phyloP scores from a whole-genome alignment of 2,888 invertebrate species.

The Yponomeuta cagnagella region DNA sequence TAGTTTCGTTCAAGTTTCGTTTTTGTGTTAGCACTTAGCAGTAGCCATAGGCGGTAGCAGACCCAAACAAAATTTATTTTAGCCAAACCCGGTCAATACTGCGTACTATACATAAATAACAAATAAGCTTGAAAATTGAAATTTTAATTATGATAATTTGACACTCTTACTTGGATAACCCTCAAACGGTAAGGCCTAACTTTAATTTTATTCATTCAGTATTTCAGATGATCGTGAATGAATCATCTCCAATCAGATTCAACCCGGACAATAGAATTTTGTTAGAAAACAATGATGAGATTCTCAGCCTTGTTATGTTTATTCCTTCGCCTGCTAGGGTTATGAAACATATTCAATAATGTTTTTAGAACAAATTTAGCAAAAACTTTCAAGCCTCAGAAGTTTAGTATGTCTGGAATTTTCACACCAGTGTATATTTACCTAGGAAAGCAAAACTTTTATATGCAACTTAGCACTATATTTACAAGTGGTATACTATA shows the following conservation, averaged over 20 bases:
- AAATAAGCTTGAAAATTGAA: background rate
- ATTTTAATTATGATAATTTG: background rate
- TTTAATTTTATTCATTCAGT: background rate
- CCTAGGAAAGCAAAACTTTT: too few species aligned
- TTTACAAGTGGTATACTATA: too few species aligned
- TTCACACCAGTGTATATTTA: too few species aligned
- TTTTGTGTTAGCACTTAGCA: background rate
- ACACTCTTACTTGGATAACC: background rate
- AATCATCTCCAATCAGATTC: background rate
- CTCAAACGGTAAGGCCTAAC: background rate
- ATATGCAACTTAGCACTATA: too few species aligned
- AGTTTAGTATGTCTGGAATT: too few species aligned
- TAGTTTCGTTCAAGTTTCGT: background rate
- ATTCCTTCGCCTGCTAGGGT: background rate
- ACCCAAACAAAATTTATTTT: background rate
- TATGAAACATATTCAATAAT: constrained; percentile 17
- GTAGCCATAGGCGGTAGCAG: background rate
- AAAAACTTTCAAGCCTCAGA: background rate
- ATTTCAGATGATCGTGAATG: background rate
- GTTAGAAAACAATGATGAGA: background rate
- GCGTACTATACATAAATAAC: background rate
- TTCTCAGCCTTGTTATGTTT: background rate
- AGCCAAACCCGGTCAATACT: background rate
- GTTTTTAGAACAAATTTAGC: background rate
- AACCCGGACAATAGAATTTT: background rate